phyloP scores from a whole-genome alignment of 2,888 invertebrate species.

The Odontomyia ornata region DNA sequence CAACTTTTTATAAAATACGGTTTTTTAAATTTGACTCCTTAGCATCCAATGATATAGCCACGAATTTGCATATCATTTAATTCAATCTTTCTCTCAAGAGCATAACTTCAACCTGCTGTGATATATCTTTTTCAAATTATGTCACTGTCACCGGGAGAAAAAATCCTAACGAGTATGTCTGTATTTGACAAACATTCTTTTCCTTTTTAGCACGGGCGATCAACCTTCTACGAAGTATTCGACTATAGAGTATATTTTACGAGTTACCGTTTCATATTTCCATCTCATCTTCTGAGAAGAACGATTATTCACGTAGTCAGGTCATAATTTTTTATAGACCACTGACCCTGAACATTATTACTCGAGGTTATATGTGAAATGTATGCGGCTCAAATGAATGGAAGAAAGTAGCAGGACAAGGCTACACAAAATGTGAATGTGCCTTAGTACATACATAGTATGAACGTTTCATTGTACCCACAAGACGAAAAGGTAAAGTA shows the following conservation, averaged over 20 bases:
- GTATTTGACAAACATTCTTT: background rate
- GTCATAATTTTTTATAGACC: conserved; percentile 28
- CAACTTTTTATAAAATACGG: too few species aligned
- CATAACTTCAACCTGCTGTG: background rate
- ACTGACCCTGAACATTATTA: conserved; percentile 26
- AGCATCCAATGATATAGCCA: too few species aligned
- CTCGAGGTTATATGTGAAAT: background rate
- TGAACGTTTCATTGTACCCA: background rate
- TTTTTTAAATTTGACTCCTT: too few species aligned
- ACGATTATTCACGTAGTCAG: conserved; percentile 13
- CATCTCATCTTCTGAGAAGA: background rate
- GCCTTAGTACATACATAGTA: background rate
- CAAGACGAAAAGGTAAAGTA: background rate
- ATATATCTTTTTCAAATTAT: background rate
- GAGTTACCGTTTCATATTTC: background rate
- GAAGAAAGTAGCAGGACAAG: background rate
- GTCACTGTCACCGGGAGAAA: background rate
- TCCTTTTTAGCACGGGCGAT: background rate
- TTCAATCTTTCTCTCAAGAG: too few species aligned
- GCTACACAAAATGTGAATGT: background rate
- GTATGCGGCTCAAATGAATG: background rate
- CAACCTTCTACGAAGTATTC: background rate
- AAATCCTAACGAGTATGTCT: background rate
- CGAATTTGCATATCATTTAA: too few species aligned
- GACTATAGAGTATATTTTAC: background rate